Evolutionary conservation across 2,888 invertebrate species (phyloP).

Genomic region (Limnephilus auricula): DNA sequence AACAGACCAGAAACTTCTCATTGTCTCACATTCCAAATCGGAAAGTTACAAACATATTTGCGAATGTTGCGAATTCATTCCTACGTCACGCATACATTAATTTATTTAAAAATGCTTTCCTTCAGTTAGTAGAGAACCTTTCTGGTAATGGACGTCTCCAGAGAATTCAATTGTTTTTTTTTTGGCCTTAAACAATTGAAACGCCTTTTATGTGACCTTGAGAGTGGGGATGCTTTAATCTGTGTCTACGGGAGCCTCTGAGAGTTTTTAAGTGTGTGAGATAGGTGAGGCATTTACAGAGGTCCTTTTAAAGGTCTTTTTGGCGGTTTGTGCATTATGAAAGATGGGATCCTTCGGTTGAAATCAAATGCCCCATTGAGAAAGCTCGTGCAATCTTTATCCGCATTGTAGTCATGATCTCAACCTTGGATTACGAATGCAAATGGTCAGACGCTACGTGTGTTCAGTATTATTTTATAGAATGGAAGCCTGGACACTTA

Average conservation of each 20-base stretch:
- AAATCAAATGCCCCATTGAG: no score
- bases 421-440: no score
- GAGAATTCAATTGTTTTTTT: not conserved
- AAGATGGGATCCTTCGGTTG: no score
- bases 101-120: not conserved
- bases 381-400: no score
- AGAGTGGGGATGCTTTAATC: not conserved
- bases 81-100: not conserved
- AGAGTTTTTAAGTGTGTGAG: not conserved
- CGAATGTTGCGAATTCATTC: conserved; percentile 8
- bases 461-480: no score
- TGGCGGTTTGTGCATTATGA: not conserved
- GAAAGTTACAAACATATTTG: not conserved
- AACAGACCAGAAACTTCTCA: not conserved
- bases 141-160: not conserved
- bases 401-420: no score
- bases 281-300: not conserved
- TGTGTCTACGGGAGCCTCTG: not conserved
- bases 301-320: not conserved
- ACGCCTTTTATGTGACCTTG: not conserved
- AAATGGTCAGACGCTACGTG: no score
- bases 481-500: no score
- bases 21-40: not conserved
- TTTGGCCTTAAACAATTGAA: not conserved
- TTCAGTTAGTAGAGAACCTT: no score